phyloP scores from a whole-genome alignment of 2,888 invertebrate genomes.

The Petrophora chlorosata region DNA sequence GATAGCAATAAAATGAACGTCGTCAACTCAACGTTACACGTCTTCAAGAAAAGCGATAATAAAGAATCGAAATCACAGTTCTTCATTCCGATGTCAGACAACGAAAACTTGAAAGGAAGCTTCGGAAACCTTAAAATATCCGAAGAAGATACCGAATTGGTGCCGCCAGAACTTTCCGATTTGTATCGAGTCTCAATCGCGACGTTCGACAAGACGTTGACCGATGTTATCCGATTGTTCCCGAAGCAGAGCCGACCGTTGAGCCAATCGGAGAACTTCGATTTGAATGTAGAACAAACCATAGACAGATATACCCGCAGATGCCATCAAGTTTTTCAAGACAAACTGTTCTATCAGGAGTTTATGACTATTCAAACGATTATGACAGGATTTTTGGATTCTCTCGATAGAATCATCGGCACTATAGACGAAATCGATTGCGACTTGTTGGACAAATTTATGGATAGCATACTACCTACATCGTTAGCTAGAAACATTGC shows the following conservation, averaged over 20 bases:
- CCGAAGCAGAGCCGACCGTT: constrained; percentile 76
- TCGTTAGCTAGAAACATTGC: constrained; percentile 66
- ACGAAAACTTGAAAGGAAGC: constrained; percentile 57
- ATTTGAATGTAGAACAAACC: constrained; percentile 68
- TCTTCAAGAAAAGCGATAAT: constrained; percentile 72
- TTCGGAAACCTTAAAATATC: constrained; percentile 71
- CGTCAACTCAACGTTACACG: constrained; percentile 63
- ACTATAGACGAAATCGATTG: constrained; percentile 70
- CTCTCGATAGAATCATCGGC: constrained; percentile 55
- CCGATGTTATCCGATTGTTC: constrained; percentile 68
- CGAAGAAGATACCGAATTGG: constrained; percentile 66
- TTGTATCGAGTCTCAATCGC: constrained; percentile 58
- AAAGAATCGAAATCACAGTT: constrained; percentile 79
- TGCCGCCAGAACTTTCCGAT: constrained; percentile 65
- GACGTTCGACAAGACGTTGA: constrained; percentile 66
- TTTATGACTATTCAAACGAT: constrained; percentile 68
- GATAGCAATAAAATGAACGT: constrained; percentile 76
- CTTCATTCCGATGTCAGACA: constrained; percentile 73
- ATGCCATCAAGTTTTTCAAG: constrained; percentile 79
- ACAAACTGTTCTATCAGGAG: constrained; percentile 76
- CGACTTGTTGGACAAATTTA: constrained; percentile 72
- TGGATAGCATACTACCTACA: constrained; percentile 64
- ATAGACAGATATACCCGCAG: constrained; percentile 76
- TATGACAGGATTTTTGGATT: constrained; percentile 61
- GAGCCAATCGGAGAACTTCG: constrained; percentile 78